Percentiles rank a stretch among this genome's conserved stretches.
Conservation (phyloP, 2,113 vertebrate species). For the Aphyosemion australe region DNA sequence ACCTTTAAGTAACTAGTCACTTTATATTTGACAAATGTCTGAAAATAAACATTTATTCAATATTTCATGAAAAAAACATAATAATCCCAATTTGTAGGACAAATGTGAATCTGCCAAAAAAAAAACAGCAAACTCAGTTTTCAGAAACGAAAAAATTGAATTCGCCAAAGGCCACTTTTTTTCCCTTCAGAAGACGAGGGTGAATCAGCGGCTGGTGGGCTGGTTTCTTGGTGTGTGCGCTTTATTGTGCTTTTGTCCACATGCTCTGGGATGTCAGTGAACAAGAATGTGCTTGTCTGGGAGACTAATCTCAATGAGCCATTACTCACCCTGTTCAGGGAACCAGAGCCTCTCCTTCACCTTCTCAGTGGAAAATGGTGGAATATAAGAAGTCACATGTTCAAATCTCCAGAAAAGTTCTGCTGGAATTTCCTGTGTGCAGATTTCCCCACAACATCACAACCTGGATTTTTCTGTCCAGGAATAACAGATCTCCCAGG, state of each 20-base stretch:
- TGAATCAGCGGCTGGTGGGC: neutral
- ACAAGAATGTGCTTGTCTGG: slow-evolving; percentile 59
- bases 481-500: too few species aligned
- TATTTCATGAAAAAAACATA: too few species aligned
- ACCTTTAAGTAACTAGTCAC: too few species aligned
- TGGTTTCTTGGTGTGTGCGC: neutral
- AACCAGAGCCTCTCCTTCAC: slow-evolving; percentile 23
- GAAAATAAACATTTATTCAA: too few species aligned
- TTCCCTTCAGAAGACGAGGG: slow-evolving; percentile 1
- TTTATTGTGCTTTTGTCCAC: slow-evolving; percentile 14
- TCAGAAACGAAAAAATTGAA: neutral
- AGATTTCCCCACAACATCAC: slow-evolving; percentile 47
- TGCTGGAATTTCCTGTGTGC: slow-evolving; percentile 53
- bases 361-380: slow-evolving; percentile 18
- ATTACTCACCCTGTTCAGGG: slow-evolving; percentile 58
- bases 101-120: too few species aligned
- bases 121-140: neutral
- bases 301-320: slow-evolving; percentile 26
- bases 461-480: too few species aligned
- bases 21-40: too few species aligned
- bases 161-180: neutral
- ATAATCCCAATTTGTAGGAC: too few species aligned
- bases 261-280: slow-evolving; percentile 40
- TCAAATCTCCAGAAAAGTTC: slow-evolving; percentile 31
- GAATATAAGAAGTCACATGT: slow-evolving; percentile 18